These are phyloP conservation scores for Pseudorhiza aurosa DNA, from an alignment of 30 jellyfish, hydroid and myxozoan genomes.

Conservation along the genomic window DNA sequence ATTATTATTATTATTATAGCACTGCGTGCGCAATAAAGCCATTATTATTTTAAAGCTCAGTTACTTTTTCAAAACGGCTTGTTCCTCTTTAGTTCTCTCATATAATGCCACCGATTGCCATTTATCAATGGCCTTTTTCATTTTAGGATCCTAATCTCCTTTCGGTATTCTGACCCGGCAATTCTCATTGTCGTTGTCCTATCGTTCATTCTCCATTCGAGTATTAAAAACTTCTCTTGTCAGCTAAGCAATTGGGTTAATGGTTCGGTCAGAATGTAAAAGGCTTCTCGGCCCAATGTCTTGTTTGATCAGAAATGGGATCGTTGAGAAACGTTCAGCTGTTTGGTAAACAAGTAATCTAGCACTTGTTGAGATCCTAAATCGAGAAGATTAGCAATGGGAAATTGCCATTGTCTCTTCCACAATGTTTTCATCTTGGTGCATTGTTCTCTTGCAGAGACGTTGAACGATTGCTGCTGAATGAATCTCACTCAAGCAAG, in stretches of 20 bases:
- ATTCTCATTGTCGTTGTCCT: too few species aligned
- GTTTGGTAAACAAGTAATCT: neutral
- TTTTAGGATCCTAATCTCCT: neutral
- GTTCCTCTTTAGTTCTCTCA: neutral
- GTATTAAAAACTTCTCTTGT: too few species aligned
- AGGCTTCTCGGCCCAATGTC: too few species aligned
- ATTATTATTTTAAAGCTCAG: neutral
- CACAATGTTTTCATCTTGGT: neutral
- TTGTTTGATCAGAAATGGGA: too few species aligned
- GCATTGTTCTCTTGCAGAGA: slow-evolving; percentile 14
- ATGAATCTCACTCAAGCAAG: slow-evolving; percentile 31
- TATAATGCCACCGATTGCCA: slow-evolving; percentile 7
- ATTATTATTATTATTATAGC: too few species aligned
- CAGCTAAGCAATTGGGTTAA: too few species aligned
- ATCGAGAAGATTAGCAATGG: neutral
- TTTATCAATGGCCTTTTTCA: neutral
- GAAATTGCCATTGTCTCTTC: neutral
- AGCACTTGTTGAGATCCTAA: slow-evolving; percentile 7
- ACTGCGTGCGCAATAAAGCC: too few species aligned
- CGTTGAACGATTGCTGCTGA: slow-evolving; percentile 44
- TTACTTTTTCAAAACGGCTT: neutral
- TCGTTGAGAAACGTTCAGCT: too few species aligned
- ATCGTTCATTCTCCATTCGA: too few species aligned
- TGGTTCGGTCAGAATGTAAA: too few species aligned
- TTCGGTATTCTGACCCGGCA: too few species aligned